Percentiles rank a stretch among this genome's conserved stretches.
phyloP scores from a whole-genome alignment of 2,113 vertebrate species.

The Cichladusa arquata region DNA sequence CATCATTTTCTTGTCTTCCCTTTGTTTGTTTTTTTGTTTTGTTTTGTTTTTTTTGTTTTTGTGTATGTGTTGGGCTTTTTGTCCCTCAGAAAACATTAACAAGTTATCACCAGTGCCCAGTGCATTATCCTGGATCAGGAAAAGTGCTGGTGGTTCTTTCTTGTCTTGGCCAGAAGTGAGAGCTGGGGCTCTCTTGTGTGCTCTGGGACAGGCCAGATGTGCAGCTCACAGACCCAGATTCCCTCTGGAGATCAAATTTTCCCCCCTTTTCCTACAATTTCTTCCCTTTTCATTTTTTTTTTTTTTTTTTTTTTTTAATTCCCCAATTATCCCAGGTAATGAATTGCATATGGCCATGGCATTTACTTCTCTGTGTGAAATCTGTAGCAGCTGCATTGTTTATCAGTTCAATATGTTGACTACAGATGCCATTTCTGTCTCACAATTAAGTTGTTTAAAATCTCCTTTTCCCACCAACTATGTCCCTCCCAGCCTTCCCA shows the following conservation, averaged over 20 bases:
- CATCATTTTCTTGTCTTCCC: background rate
- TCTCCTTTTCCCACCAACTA: constrained; percentile 13
- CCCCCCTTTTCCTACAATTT: background rate
- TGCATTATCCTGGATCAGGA: background rate
- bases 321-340: constrained; percentile 66
- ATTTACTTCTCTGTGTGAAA: constrained; percentile 63
- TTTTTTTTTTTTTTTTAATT: background rate
- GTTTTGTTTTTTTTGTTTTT: background rate
- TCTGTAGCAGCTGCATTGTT: constrained; percentile 61
- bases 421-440: constrained; percentile 62
- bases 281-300: background rate
- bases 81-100: background rate
- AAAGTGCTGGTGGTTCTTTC: background rate
- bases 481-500: background rate
- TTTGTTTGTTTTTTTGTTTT: background rate
- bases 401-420: constrained; percentile 67
- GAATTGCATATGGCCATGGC: constrained; percentile 54
- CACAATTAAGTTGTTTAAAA: constrained; percentile 60
- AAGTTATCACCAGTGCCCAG: background rate
- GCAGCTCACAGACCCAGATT: background rate
- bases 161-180: background rate
- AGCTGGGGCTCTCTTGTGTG: background rate
- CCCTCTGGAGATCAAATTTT: background rate
- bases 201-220: background rate
- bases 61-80: background rate